Conservation (phyloP, 2,888 invertebrate genomes). For the Chymomyza fuscimana region DNA sequence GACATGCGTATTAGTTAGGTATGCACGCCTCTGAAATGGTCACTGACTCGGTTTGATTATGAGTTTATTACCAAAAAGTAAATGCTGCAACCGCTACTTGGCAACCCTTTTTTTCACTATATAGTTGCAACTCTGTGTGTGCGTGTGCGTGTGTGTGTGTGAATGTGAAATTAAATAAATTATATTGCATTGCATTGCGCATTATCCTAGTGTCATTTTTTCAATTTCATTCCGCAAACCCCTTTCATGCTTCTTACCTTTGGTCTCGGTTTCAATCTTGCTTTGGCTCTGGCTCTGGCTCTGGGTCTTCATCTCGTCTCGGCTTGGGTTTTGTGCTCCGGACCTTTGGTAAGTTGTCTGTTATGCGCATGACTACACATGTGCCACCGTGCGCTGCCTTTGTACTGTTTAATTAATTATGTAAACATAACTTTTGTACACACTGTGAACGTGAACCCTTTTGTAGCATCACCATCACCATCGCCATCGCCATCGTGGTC, state of each 20-base stretch:
- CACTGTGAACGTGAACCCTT: conserved; percentile 41
- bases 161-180: conserved; percentile 48
- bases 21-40: conserved; percentile 36
- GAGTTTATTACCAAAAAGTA: conserved; percentile 68
- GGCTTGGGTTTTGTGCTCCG: conserved; percentile 5
- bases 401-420: conserved; percentile 76
- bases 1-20: conserved; percentile 18
- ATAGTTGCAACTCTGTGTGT: conserved; percentile 6
- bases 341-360: not conserved
- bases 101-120: conserved; percentile 43
- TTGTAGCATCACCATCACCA: conserved; percentile 12
- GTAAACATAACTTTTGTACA: conserved; percentile 68
- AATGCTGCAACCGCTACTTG: conserved; percentile 47
- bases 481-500: not conserved
- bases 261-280: conserved; percentile 17
- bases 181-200: conserved; percentile 42
- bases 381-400: conserved; percentile 43
- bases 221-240: conserved; percentile 2
- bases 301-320: conserved; percentile 7
- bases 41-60: conserved; percentile 51
- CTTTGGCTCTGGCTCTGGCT: not conserved
- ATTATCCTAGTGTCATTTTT: conserved; percentile 6
- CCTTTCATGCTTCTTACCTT: conserved; percentile 13
- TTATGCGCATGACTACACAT: conserved; percentile 29
- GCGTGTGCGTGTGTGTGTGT: not conserved